These are phyloP conservation scores for Ivindomyrus marchei DNA, from an alignment of 2,113 vertebrate species.

Conservation along the genomic window DNA sequence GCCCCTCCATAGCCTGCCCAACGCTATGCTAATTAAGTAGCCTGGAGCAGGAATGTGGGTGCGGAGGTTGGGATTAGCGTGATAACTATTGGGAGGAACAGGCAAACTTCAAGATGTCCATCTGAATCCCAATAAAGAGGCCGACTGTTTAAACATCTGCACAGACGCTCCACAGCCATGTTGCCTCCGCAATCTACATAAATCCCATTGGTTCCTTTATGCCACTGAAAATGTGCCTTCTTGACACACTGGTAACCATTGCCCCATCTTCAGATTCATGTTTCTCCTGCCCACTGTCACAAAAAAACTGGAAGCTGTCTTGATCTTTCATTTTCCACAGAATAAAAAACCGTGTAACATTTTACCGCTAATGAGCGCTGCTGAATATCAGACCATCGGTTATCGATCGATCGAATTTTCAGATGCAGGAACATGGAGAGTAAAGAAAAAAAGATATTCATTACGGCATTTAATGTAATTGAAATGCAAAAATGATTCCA, in stretches of 20 bases:
- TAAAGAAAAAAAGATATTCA: neutral
- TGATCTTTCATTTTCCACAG: too few species aligned
- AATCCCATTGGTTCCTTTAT: slow-evolving; percentile 72
- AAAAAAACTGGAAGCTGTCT: neutral
- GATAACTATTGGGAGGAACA: slow-evolving; percentile 69
- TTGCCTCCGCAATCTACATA: slow-evolving; percentile 61
- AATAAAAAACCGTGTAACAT: neutral
- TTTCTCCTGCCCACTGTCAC: neutral
- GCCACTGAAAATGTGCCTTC: slow-evolving; percentile 54
- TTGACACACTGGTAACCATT: slow-evolving; percentile 46
- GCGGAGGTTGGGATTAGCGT: slow-evolving; percentile 67
- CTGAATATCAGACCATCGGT: neutral
- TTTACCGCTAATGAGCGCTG: neutral
- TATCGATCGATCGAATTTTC: neutral
- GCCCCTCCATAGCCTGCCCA: neutral
- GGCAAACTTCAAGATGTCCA: slow-evolving; percentile 66
- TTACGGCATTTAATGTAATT: neutral
- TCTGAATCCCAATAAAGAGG: slow-evolving; percentile 73
- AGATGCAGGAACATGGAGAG: neutral
- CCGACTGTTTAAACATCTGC: slow-evolving; percentile 66
- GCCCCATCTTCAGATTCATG: slow-evolving; percentile 14
- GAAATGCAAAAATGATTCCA: neutral
- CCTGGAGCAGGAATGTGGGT: slow-evolving; percentile 61
- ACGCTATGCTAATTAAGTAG: slow-evolving; percentile 70
- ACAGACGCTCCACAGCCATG: slow-evolving; percentile 63